Evolutionary conservation across 92 coral and sea anemone species (phyloP), one percentile per base, ranked within the genome.

Genomic region (Porites divaricata): DNA sequence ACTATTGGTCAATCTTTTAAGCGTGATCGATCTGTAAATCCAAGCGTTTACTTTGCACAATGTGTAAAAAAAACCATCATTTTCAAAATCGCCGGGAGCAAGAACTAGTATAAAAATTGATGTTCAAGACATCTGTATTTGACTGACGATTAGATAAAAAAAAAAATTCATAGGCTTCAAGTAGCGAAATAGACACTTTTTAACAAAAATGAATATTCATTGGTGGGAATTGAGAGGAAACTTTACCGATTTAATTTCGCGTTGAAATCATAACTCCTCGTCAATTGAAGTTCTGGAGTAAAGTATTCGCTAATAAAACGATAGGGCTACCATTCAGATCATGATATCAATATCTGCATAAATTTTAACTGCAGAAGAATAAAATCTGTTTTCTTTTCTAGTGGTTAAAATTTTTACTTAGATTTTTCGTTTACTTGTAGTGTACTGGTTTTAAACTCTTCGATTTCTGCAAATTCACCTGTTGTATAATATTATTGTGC

Each of bases 131-230:
- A 26, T 54, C n/a, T 21, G 7, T 23, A 74, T 74, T 20, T 23
- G 21, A 20, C 45, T 35, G 45, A 35, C 45, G 48, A 48, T 71
- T 48, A 74, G 78, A 74, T 74, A 74, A 74, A 74, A 56, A 52
- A 58, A 74, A 74, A 51, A 74, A 17, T 48, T 10, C 14, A 9
- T 35, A 25, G 17, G 28, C 2, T 54, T 28, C 49, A 52, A 21
- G 41, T 19, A 2, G 65, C 64, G 14, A 14, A 74, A 62, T 23
- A 22, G 8, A 56, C 24, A 52, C 11, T 9, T 45, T 17, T 54
- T 52, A 17, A 74, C 24, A 21, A 51, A 35, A 35, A 35, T 35
- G 4, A 35, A 35, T 52, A 21, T 74, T 74, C 20, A 22, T 41
- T 54, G 45, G 45, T 35, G 45, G 45, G 26, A 45, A 16, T 20